Base-by-base conservation (phyloP, 2,888 invertebrate species). In the Macroteleia sp. region DNA sequence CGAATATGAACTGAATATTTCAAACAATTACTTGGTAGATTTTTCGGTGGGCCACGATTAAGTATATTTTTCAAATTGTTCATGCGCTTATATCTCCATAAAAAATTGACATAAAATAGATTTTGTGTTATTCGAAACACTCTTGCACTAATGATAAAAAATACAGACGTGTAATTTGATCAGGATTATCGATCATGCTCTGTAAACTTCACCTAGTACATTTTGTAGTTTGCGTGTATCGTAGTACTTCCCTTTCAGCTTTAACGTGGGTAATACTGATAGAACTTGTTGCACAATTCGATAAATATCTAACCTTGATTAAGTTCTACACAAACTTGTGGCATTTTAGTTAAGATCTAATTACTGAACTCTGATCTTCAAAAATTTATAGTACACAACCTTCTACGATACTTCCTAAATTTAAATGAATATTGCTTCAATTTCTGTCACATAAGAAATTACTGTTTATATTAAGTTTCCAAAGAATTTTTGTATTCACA, bases 261-360 rank as follows among this genome's bases (percentile, higher is more conserved):
- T n/a, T n/a, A n/a, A n/a, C n/a, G n/a, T n/a, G n/a, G n/a, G n/a
- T n/a, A n/a, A n/a, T n/a, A n/a, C 56, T 34, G 67, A 67, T 67
- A 46, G 36, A 67, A 67, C 67, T 67, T 67, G 67, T 67, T 67
- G 67, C 67, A 9, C 56, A 34, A 67, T 67, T 57, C 56, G 56
- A 67, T 67, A 57, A 67, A 44, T 39, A 67, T 67, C 67, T 67
- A 67, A 67, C 56, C 67, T 67, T 67, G 46, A 67, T 67, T 39
- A 67, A 57, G 56, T 67, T 67, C 2, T 34, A 8, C 48, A 28
- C 39, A 19, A 57, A 67, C 30, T 67, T 46, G 14, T 25, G 28
- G 17, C 19, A 19, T 57, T 48, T 56, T 39, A 46, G 56, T 56
- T 67, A 32, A 48, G 14, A 48, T 57, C 48, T 56, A 67, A 67